Conservation (phyloP, 2,113 vertebrate species). For the Chaetorhynchus papuensis region DNA sequence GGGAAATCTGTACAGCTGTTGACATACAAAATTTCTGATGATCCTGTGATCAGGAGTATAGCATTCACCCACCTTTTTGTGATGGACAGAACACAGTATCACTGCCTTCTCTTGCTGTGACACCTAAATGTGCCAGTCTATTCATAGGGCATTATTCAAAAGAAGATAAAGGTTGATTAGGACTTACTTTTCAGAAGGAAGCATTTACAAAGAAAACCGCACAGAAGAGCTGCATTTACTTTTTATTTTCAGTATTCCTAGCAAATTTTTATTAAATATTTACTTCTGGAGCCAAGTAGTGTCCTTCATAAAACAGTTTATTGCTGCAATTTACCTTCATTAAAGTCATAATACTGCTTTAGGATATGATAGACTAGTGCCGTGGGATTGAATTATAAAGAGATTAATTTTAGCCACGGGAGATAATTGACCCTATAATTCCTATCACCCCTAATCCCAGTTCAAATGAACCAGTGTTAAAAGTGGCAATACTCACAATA, state of each 20-base stretch:
- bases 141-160: neutral
- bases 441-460: slow-evolving; percentile 45
- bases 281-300: neutral
- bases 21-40: neutral
- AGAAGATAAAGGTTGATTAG: neutral
- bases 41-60: neutral
- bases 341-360: slow-evolving; percentile 45
- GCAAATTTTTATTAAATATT: slow-evolving; percentile 16
- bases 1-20: neutral
- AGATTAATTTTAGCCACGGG: slow-evolving; percentile 35
- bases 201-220: neutral
- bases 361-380: slow-evolving; percentile 5
- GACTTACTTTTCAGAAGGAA: neutral
- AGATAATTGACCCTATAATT: slow-evolving; percentile 61
- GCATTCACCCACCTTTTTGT: neutral
- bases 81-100: neutral
- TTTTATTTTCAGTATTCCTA: neutral
- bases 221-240: neutral
- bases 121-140: neutral
- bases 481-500: slow-evolving; percentile 30
- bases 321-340: slow-evolving; percentile 38
- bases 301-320: slow-evolving; percentile 46
- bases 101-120: neutral
- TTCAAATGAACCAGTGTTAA: slow-evolving; percentile 44
- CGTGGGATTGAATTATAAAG: slow-evolving; percentile 48